Conservation (phyloP, 2,113 vertebrate genomes). For the Suricata suricatta region DNA sequence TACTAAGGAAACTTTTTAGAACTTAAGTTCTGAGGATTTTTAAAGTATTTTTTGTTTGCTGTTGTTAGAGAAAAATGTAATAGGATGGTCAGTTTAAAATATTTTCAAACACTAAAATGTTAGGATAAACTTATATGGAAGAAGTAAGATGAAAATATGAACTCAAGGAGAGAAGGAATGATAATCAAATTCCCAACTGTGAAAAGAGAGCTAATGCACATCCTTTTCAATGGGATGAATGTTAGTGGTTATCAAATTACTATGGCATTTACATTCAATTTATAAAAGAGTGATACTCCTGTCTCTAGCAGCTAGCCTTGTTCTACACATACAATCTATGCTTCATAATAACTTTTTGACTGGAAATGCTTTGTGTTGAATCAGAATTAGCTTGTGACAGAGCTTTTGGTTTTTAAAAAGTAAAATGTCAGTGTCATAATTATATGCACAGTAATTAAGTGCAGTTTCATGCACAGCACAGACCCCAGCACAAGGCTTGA, state of each 20-base stretch:
- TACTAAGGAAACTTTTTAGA: background rate
- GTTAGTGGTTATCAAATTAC: background rate
- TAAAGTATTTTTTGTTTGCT: background rate
- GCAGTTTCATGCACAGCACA: background rate
- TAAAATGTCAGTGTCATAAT: background rate
- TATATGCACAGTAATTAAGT: background rate
- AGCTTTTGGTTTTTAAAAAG: background rate
- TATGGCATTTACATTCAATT: background rate
- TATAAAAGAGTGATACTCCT: background rate
- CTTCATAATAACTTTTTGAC: slow-evolving; percentile 8
- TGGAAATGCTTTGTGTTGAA: background rate
- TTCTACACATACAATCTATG: background rate
- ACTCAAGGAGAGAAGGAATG: background rate
- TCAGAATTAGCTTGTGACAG: background rate
- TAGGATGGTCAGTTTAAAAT: background rate
- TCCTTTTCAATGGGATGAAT: background rate
- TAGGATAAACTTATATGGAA: background rate
- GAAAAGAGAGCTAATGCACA: background rate
- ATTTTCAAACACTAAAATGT: background rate
- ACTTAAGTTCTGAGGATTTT: background rate
- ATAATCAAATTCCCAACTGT: background rate
- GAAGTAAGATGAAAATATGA: slow-evolving; percentile 12
- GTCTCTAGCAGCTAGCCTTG: background rate
- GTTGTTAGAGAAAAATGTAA: background rate
- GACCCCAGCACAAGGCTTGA: too few species aligned